Evolutionary conservation across 2,888 invertebrate species (phyloP), one percentile per base, ranked within the genome.

Genomic region (Oscheius sp.): DNA sequence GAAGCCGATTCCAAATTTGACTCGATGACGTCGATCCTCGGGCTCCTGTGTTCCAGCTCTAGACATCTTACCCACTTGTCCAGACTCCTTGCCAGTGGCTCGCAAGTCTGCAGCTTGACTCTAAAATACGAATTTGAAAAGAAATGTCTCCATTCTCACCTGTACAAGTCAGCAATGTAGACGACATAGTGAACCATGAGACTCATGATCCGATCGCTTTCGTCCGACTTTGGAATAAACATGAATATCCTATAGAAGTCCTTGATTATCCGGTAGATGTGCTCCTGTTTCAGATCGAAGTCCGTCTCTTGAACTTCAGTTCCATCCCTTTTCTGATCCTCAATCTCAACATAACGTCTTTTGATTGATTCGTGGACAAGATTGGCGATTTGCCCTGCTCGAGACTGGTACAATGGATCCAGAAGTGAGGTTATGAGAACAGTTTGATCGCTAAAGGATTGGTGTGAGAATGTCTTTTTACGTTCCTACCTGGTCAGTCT

Each of bases 1-100:
- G 48, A 11, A 9, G 59, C 4, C 13, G 33, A 32, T 21, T 51
- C 57, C 9, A 70, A 60, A 33, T 63, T 63, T 2, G 48, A 47
- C 33, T 63, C 63, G 47, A 63, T 63, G 29, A 70, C 55, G 37
- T 70, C 70, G 60, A 87, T 85, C 75, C 79, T 77, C 2, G 83
- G 82, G 59, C 76, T 85, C 32, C 82, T 76, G 63, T 87, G 83
- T 58, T 87, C 87, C 11, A 75, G 70, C 29, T 85, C 75, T 29
- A 87, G 73, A 74, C 87, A 88, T 2, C 84, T 78, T 10, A 84
- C 74, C 87, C 87, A 87, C 35, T 80, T 73, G 7, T 87, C 87
- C 33, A 87, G 75, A 35, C 77, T 75, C 57, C 81, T 62, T 29
- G 75, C 63, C 50, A 63, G n/a, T 4, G 42, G 47, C 48, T 63